Conservation (phyloP, 2,797 vertebrate genomes). For the Sebastes hubbsi region DNA sequence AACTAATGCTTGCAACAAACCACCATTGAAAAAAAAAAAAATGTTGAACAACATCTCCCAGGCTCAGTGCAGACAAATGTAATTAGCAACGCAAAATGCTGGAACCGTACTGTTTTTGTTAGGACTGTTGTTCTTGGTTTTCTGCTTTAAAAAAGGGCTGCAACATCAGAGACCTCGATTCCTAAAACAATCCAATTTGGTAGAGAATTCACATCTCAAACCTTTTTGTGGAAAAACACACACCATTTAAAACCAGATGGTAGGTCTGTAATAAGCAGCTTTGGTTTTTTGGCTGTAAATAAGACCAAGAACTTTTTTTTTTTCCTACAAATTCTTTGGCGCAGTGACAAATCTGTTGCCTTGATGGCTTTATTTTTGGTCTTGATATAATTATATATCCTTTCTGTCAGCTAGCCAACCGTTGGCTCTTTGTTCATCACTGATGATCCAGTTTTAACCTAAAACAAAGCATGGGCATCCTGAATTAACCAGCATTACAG, state of each 20-base stretch:
- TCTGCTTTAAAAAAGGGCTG: slow-evolving; percentile 1
- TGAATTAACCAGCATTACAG: neutral
- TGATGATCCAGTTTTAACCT: neutral
- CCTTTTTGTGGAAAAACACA: neutral
- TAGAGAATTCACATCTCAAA: neutral
- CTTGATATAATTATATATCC: neutral
- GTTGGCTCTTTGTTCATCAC: neutral
- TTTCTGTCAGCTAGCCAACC: neutral
- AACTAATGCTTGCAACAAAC: slow-evolving; percentile 28
- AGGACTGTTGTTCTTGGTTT: slow-evolving; percentile 9
- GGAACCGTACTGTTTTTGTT: slow-evolving; percentile 30
- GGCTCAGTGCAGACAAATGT: slow-evolving; percentile 1
- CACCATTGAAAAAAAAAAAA: slow-evolving; percentile 4
- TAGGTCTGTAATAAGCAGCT: neutral
- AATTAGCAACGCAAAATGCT: slow-evolving; percentile 28
- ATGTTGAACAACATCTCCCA: neutral
- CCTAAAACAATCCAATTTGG: slow-evolving; percentile 5
- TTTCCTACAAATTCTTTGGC: neutral
- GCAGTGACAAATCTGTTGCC: neutral
- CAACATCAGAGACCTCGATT: neutral
- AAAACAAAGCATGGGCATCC: neutral
- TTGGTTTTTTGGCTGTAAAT: slow-evolving; percentile 5
- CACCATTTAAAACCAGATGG: neutral
- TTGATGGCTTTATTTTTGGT: neutral
- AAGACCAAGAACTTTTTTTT: neutral